A percentile compares a stretch with the other conserved stretches of the same genome.
Evolutionary conservation across 2,888 invertebrate genomes (phyloP).

Genomic region (Caprella mutica): DNA sequence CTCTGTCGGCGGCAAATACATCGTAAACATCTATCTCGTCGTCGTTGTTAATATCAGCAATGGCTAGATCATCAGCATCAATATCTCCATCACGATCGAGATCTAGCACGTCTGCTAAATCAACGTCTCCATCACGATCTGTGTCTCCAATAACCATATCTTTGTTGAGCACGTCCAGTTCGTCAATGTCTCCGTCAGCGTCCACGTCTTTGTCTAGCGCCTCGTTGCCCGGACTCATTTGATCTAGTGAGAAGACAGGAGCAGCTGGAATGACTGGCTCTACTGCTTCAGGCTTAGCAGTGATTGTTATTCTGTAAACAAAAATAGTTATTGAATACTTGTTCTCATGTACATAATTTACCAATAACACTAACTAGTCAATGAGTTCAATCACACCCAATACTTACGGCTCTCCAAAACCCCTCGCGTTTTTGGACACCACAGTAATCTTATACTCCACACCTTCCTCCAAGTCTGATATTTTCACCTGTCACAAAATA

Average conservation of each 20-base stretch:
- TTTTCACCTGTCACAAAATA: conserved; percentile 22
- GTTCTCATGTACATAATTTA: too few relatives aligned
- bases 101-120: conserved; percentile 30
- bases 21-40: conserved; percentile 22
- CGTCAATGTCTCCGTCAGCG: conserved; percentile 28
- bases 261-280: too few relatives aligned
- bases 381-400: too few relatives aligned
- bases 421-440: conserved; percentile 18
- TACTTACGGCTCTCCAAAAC: conserved; percentile 22
- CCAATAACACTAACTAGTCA: too few relatives aligned
- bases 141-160: conserved; percentile 25
- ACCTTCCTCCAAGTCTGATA: conserved; percentile 18
- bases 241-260: too few relatives aligned
- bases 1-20: conserved; percentile 22
- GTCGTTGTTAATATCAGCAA: conserved; percentile 32
- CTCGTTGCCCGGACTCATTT: too few relatives aligned
- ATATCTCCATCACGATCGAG: conserved; percentile 26
- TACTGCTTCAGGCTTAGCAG: too few relatives aligned
- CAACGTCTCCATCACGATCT: conserved; percentile 28
- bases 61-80: conserved; percentile 34
- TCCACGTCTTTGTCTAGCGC: conserved; percentile 26
- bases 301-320: too few relatives aligned
- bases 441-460: conserved; percentile 18
- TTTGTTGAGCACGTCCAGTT: conserved; percentile 12
- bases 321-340: too few relatives aligned